phyloP scores from a whole-genome alignment of 2,113 vertebrate species.

The Phrynosoma blainvillii region DNA sequence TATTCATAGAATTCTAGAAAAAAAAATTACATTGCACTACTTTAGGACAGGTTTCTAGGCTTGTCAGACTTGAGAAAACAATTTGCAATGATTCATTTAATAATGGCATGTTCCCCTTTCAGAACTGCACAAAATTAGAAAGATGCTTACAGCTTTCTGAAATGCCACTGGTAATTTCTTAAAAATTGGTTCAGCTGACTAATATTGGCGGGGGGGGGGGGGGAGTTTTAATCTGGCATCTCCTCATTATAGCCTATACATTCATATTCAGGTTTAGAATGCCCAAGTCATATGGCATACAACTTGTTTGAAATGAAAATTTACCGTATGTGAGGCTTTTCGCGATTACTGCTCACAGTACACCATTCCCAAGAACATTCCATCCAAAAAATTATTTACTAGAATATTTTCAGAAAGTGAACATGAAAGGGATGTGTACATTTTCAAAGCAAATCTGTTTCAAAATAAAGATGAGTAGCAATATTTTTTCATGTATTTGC shows the following conservation, averaged over 20 bases:
- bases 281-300: not conserved
- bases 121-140: slow-evolving; percentile 24
- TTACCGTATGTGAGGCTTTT: slow-evolving; percentile 10
- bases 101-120: not conserved
- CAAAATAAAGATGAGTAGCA: slow-evolving; percentile 12
- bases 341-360: slow-evolving; percentile 16
- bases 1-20: not conserved
- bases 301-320: slow-evolving; percentile 24
- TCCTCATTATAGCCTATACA: not conserved
- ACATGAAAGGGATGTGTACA: slow-evolving; percentile 36
- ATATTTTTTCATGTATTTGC: slow-evolving; percentile 29
- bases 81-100: not conserved
- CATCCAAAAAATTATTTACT: slow-evolving; percentile 25
- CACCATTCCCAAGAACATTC: slow-evolving; percentile 31
- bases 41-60: not conserved
- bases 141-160: not conserved
- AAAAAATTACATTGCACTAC: not conserved
- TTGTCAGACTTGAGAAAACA: slow-evolving; percentile 17
- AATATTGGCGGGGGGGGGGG: not conserved
- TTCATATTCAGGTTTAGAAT: not conserved
- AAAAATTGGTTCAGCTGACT: not conserved
- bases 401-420: slow-evolving; percentile 31
- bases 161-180: slow-evolving; percentile 26
- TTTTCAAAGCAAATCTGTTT: slow-evolving; percentile 25
- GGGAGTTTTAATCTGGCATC: not conserved